phyloP scores from a whole-genome alignment of 2,113 vertebrate species.

The Sciurus niger region DNA sequence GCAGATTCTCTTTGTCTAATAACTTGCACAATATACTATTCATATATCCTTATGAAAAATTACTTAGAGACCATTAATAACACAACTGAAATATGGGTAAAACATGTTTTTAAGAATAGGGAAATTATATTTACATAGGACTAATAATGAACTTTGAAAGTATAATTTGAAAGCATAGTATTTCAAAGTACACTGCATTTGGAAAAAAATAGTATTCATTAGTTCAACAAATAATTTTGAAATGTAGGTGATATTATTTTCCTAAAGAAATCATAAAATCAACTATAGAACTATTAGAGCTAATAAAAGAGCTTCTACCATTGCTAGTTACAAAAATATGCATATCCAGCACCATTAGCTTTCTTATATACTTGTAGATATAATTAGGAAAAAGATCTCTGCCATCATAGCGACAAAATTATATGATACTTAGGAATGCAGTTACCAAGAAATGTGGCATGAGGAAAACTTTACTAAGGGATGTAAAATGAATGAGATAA shows the following conservation, averaged over 20 bases:
- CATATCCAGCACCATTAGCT: background rate
- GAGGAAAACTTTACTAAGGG: background rate
- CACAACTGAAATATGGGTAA: background rate
- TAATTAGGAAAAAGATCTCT: conserved; percentile 22
- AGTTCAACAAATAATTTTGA: conserved; percentile 25
- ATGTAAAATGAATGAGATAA: background rate
- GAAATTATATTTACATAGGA: background rate
- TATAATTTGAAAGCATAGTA: background rate
- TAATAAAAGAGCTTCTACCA: conserved; percentile 33
- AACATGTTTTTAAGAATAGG: background rate
- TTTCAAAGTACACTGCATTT: background rate
- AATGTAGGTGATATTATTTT: conserved; percentile 5
- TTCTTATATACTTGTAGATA: background rate
- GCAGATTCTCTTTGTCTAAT: background rate
- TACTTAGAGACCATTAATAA: background rate
- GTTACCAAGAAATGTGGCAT: background rate
- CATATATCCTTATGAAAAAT: background rate
- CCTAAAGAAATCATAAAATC: background rate
- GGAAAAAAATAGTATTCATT: background rate
- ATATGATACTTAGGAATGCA: background rate
- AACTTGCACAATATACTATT: background rate
- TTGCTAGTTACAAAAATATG: background rate
- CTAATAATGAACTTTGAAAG: background rate
- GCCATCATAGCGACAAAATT: conserved; percentile 8
- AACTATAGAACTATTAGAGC: conserved; percentile 22